Evolutionary conservation across 2,888 invertebrate genomes (phyloP), one percentile per base, ranked within the genome.

Genomic region (Laspeyria flexula): DNA sequence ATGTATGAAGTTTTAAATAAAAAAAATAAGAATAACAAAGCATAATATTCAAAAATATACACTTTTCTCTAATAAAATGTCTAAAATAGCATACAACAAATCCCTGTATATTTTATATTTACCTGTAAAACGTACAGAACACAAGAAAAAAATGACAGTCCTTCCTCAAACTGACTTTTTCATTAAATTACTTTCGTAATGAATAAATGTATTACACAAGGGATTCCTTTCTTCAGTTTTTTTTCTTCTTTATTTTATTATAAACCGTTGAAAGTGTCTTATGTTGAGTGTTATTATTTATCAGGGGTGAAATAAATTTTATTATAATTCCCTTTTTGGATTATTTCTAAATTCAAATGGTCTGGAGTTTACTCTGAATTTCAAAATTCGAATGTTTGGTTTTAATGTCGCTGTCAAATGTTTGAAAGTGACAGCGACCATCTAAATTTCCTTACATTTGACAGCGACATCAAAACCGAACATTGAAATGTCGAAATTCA

Each of bases 151-250:
- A 50, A 41, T 35, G 33, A 50, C 47, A 46, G 23, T 25, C 18
- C 15, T 21, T 37, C 33, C 29, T 34, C 25, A 34, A 42, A 59
- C 59, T 51, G 60, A 62, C 55, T 61, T 61, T 81, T 83, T 83
- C 76, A 85, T 85, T 85, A 85, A 86, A 85, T 86, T 87, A 81
- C 83, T 83, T 83, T 77, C 77, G 70, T 86, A 85, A 87, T 85
- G 85, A 87, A 87, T 88, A 87, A 88, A 88, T 85, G 84, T 86
- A 86, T 85, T 85, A 84, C 86, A 83, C 81, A 40, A 62, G 85
- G 82, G 83, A 86, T 82, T 77, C 68, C 69, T 81, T 75, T 79
- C 75, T 77, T 75, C 75, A 79, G 76, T 79, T 84, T 82, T n/a
- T 18, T 79, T 73, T 70, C 75, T 76, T 77, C 74, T 39, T 57